Evolutionary conservation across 2,113 vertebrate species (phyloP).

Genomic region (Kobus ellipsiprymnus): DNA sequence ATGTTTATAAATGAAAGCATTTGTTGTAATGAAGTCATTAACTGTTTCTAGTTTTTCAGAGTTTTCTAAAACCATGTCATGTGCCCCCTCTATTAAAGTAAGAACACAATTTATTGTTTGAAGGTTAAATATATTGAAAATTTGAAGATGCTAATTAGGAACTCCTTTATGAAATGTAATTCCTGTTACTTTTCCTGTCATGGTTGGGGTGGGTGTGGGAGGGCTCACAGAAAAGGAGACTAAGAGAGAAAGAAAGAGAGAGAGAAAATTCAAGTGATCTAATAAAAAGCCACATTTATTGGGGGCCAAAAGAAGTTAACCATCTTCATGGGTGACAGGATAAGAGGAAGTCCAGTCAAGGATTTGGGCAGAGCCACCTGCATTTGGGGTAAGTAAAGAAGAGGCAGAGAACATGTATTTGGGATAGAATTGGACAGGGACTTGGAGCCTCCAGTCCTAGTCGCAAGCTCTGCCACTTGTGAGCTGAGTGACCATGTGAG

Average conservation of each 20-base stretch:
- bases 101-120: background rate
- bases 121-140: background rate
- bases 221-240: background rate
- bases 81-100: background rate
- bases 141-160: background rate
- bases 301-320: background rate
- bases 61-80: slow-evolving; percentile 15
- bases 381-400: background rate
- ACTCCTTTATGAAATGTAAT: background rate
- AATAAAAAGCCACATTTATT: background rate
- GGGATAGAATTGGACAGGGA: background rate
- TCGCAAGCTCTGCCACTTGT: background rate
- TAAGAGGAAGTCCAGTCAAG: background rate
- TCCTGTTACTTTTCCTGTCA: background rate
- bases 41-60: background rate
- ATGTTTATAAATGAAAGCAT: background rate
- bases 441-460: background rate
- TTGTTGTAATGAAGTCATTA: background rate
- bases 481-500: background rate
- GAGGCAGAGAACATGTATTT: background rate
- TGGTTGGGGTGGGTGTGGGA: background rate
- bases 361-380: background rate
- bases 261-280: background rate
- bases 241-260: no score
- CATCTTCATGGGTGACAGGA: background rate